A percentile compares a stretch with the other conserved stretches of the same genome.
Conservation (phyloP, 2,888 invertebrate species). For the Thereva unica region DNA sequence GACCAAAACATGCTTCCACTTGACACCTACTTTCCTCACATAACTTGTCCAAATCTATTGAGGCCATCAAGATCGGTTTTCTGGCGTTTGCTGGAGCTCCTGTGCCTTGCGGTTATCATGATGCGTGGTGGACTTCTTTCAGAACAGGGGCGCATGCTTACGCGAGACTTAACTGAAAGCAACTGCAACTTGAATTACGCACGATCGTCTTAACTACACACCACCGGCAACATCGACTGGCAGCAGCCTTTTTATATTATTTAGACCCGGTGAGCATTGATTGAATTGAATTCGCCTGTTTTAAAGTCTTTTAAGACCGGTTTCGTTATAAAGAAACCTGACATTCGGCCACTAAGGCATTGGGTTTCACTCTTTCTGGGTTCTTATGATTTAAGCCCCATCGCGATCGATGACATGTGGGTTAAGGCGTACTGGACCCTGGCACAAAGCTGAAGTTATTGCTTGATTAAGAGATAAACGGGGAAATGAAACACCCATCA, state of each 20-base stretch:
- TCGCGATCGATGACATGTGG: neutral
- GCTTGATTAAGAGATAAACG: neutral
- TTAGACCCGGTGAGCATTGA: too few species aligned
- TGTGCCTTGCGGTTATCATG: neutral
- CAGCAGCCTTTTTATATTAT: too few species aligned
- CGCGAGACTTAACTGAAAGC: neutral
- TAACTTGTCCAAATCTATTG: neutral
- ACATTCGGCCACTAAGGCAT: too few species aligned
- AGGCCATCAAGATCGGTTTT: neutral
- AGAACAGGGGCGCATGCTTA: too few species aligned
- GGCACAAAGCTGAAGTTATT: neutral
- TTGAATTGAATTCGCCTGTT: too few species aligned
- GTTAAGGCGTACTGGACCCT: neutral
- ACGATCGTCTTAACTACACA: too few species aligned
- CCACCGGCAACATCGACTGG: too few species aligned
- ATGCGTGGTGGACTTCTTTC: too few species aligned
- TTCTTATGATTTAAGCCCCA: neutral
- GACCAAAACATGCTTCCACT: neutral
- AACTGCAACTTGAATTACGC: slow-evolving; percentile 1
- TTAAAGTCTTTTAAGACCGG: too few species aligned
- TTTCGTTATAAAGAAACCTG: too few species aligned
- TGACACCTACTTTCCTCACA: neutral
- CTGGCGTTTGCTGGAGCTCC: neutral
- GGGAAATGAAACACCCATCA: neutral
- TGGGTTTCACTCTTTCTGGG: too few species aligned